Base-by-base conservation (phyloP, 2,797 vertebrate species). In the Labeo calbasu region DNA sequence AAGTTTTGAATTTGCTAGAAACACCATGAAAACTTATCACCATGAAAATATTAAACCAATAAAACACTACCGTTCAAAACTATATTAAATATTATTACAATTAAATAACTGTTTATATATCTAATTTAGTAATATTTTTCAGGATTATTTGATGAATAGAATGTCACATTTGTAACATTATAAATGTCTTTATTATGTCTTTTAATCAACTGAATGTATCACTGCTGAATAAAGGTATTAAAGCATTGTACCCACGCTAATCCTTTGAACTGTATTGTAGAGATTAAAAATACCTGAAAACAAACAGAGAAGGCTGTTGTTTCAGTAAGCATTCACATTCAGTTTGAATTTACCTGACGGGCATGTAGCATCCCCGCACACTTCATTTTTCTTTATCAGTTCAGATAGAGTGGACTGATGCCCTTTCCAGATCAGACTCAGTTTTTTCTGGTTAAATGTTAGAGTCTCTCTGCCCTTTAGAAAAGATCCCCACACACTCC, bases 401-500 rank as follows among this genome's bases (percentile, higher is more conserved):
- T 57, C 12, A 59, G 73, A 57, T 23, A 73, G 28, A 57, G 51
- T 21, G 9, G 14, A 46, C 51, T 72, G 79, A 72, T 81, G 55
- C 12, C 55, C 80, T 81, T 81, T 81, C 25, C 40, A 81, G 19
- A 72, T 81, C 19, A 63, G 23, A 61, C 43, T 51, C 36, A 13
- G 19, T 36, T 12, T 50, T 72, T 72, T n/a, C 43, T 50, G 21
- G 19, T 21, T 46, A 61, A 72, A 59, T 80, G 78, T 81, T 46
- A 71, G 17, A 40, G 43, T 32, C 19, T 43, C 17, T 50, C 53
- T 81, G 79, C 40, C 70, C 55, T 82, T 82, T 82, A 75, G 57
- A 75, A 75, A 75, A 21, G 2, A 50, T 65, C 19, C 32, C 7
- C 40, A 48, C 66, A 71, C 8, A 8, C 40, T 80, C n/a, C n/a